phyloP scores from a whole-genome alignment of 2,113 vertebrate species.

The Sula dactylatra region DNA sequence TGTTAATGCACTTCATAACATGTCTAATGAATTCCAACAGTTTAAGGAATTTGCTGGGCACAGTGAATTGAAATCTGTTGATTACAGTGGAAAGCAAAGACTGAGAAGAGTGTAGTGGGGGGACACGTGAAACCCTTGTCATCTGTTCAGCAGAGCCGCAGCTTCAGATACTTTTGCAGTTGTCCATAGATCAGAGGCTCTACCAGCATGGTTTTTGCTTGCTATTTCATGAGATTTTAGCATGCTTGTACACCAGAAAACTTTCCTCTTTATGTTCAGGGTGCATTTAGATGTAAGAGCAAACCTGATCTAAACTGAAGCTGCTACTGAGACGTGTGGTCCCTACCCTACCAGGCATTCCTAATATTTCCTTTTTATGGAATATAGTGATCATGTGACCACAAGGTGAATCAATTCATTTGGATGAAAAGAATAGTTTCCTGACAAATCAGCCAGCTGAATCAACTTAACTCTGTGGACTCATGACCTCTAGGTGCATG shows the following conservation, averaged over 20 bases:
- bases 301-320: not conserved
- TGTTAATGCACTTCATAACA: not conserved
- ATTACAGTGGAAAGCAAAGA: not conserved
- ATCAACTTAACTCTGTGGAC: not conserved
- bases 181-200: not conserved
- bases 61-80: not conserved
- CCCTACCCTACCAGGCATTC: not conserved
- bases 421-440: not conserved
- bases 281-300: not conserved
- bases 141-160: not conserved
- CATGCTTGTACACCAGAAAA: not conserved
- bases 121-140: slow-evolving; percentile 25
- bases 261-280: not conserved
- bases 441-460: not conserved
- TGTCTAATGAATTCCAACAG: not conserved
- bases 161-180: slow-evolving; percentile 19
- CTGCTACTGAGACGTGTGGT: accelerated
- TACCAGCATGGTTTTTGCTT: not conserved
- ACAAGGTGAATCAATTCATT: not conserved
- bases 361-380: not conserved
- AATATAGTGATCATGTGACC: not conserved
- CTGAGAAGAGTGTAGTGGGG: not conserved
- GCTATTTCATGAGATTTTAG: not conserved
- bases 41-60: slow-evolving; percentile 31
- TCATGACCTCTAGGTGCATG: not conserved